Percentiles rank a stretch among this genome's conserved stretches.
These are phyloP conservation scores for Tetragnatha montana DNA, from an alignment of 2,888 invertebrate species.

Conservation along the genomic window DNA sequence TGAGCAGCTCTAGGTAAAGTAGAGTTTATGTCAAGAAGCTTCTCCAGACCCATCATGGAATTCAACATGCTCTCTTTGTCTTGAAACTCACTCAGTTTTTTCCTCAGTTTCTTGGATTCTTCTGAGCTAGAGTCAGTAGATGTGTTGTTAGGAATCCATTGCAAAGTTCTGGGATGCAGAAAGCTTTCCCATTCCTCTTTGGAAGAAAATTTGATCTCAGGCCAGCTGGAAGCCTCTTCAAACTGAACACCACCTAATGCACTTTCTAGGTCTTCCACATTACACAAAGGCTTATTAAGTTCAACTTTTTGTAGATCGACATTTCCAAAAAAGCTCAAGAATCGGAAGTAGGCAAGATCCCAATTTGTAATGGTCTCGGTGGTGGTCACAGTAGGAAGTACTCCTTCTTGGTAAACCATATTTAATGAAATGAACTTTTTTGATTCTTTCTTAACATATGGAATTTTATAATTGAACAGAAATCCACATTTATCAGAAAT, in stretches of 20 bases:
- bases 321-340: constrained; percentile 95
- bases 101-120: constrained; percentile 59
- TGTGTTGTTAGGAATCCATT: constrained; percentile 18
- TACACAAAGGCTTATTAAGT: constrained; percentile 44
- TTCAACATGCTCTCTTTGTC: constrained; percentile 64
- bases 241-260: constrained; percentile 41
- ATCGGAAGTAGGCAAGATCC: constrained; percentile 94
- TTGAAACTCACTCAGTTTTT: constrained; percentile 62
- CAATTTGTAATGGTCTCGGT: constrained; percentile 80
- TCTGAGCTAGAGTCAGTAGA: constrained; percentile 34
- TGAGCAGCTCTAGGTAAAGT: constrained; percentile 39
- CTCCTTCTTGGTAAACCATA: constrained; percentile 53
- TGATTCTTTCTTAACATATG: constrained; percentile 60
- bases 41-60: constrained; percentile 57
- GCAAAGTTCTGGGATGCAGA: constrained; percentile 30
- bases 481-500: constrained; percentile 67
- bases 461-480: constrained; percentile 57
- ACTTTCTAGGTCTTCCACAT: constrained; percentile 59
- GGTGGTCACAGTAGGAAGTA: constrained; percentile 45
- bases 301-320: constrained; percentile 59
- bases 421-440: constrained; percentile 70
- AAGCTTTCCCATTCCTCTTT: constrained; percentile 48
- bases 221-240: constrained; percentile 65
- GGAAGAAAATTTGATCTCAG: constrained; percentile 61
- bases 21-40: constrained; percentile 43